Conservation (phyloP, 2,888 invertebrate species). For the Nesidiocoris tenuis region DNA sequence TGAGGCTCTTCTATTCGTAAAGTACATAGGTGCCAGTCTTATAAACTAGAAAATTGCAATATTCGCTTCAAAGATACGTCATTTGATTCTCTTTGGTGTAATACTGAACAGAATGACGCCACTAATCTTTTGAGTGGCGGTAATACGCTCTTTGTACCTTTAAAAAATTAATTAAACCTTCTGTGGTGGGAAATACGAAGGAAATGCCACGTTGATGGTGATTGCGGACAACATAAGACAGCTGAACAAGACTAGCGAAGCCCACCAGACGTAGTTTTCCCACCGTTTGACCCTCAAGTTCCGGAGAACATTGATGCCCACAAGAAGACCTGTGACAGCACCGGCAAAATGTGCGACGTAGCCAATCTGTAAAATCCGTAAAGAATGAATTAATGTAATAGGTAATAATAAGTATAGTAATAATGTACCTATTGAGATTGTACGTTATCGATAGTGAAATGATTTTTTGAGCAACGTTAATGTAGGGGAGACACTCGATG, state of each 20-base stretch:
- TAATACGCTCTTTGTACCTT: no score
- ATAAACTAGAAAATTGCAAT: neutral
- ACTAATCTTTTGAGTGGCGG: no score
- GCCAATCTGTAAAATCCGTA: constrained; percentile 64
- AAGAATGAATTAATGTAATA: neutral
- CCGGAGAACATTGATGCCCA: constrained; percentile 80
- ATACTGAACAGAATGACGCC: no score
- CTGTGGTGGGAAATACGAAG: constrained; percentile 58
- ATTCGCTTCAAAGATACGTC: no score
- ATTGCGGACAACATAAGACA: constrained; percentile 71
- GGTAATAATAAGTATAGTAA: neutral
- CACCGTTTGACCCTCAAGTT: constrained; percentile 77
- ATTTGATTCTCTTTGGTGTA: no score
- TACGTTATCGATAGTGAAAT: no score
- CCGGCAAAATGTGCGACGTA: constrained; percentile 94
- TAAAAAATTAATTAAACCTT: no score
- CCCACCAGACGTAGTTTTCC: constrained; percentile 81
- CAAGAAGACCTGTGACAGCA: constrained; percentile 79
- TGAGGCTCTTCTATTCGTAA: neutral
- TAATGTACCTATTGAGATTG: no score
- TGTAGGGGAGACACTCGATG: no score
- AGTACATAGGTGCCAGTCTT: neutral
- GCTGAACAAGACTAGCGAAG: constrained; percentile 69
- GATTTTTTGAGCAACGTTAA: no score
- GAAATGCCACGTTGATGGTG: constrained; percentile 70